phyloP scores from a whole-genome alignment of 2,113 vertebrate genomes.

The Pomatostomus ruficeps region DNA sequence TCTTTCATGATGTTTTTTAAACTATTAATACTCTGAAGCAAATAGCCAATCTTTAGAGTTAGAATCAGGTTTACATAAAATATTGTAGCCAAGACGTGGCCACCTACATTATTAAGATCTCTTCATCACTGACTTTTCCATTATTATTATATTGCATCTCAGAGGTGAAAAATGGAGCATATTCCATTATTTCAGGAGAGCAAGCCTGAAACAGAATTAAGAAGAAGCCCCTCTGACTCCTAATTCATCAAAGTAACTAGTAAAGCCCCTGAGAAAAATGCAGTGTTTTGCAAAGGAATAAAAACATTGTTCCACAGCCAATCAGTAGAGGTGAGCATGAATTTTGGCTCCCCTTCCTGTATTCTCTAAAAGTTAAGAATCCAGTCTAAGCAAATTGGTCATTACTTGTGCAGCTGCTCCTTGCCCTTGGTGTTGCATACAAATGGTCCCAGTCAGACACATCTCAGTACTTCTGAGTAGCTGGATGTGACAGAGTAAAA shows the following conservation, averaged over 20 bases:
- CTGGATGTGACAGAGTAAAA: not conserved
- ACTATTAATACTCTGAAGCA: not conserved
- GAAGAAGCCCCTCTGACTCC: not conserved
- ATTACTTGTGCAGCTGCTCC: not conserved
- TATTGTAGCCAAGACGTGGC: not conserved
- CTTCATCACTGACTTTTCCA: not conserved
- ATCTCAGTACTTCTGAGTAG: not conserved
- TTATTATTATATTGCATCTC: not conserved
- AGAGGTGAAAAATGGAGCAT: not conserved
- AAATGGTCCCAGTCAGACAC: not conserved
- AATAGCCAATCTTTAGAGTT: not conserved
- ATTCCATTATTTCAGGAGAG: not conserved
- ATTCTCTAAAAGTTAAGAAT: not conserved
- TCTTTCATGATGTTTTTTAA: not conserved
- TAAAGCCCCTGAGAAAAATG: not conserved
- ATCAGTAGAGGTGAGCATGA: not conserved
- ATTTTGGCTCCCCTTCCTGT: not conserved
- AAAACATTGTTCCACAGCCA: not conserved
- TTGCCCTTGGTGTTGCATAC: not conserved
- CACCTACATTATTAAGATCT: not conserved
- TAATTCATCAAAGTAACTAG: not conserved
- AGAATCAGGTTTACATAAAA: not conserved
- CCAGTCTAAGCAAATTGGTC: not conserved
- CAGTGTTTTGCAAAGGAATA: not conserved
- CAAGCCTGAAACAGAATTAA: not conserved